Conservation (phyloP, 2,113 vertebrate species). For the Heteronetta atricapilla region DNA sequence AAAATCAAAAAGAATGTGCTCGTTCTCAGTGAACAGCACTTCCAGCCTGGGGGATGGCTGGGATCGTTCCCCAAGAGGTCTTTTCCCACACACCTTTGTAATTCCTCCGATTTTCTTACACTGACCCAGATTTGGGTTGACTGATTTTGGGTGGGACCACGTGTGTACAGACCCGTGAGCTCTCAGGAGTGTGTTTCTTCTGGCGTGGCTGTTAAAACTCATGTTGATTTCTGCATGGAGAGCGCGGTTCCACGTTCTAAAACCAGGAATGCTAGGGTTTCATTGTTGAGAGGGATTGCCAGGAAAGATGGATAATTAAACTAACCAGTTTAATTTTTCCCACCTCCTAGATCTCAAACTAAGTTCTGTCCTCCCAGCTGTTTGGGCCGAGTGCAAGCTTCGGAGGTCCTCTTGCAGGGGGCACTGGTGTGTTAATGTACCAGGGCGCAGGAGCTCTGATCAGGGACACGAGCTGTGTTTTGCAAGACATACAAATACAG, state of each 20-base stretch:
- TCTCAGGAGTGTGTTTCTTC: background rate
- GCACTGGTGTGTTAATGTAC: background rate
- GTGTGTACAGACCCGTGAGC: background rate
- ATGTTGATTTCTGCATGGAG: background rate
- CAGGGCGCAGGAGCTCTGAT: background rate
- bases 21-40: background rate
- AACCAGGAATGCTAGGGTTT: fast-evolving
- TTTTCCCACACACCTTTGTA: background rate
- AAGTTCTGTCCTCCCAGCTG: background rate
- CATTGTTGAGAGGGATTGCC: background rate
- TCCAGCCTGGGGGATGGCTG: background rate
- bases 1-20: background rate
- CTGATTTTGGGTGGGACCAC: background rate
- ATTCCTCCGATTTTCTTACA: background rate
- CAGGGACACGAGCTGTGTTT: background rate
- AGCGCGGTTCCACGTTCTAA: background rate
- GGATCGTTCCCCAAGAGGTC: background rate
- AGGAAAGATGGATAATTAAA: background rate
- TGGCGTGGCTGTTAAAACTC: background rate
- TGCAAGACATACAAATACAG: background rate
- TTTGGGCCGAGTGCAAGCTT: background rate
- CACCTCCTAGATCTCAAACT: background rate
- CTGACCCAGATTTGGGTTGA: background rate
- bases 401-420: background rate
- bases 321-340: background rate